These are phyloP conservation scores for Corvus moneduloides DNA, from an alignment of 2,113 vertebrate genomes.

Conservation along the genomic window DNA sequence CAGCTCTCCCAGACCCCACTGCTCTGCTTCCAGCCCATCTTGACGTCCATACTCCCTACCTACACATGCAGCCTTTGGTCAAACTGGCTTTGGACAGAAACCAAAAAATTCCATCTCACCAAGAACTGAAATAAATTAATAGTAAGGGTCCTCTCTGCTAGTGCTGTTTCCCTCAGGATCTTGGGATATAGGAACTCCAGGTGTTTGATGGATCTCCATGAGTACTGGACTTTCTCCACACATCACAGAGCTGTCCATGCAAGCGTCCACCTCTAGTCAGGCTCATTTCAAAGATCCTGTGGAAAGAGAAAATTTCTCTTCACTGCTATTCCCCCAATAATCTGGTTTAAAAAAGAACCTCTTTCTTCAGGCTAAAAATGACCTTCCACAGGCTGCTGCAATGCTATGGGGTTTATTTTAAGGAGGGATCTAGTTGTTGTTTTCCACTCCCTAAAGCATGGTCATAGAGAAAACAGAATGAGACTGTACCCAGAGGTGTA, in stretches of 20 bases:
- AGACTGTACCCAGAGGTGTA: neutral
- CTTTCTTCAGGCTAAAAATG: neutral
- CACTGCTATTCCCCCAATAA: neutral
- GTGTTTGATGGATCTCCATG: conserved; percentile 63
- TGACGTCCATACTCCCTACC: neutral
- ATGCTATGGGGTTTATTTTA: neutral
- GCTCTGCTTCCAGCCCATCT: neutral
- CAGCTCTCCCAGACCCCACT: neutral
- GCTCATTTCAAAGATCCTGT: conserved; percentile 73
- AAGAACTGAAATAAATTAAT: neutral
- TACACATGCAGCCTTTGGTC: neutral
- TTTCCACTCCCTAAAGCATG: neutral
- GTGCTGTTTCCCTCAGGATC: neutral
- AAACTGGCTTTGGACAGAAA: neutral
- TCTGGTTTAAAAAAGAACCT: neutral
- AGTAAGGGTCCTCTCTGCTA: neutral
- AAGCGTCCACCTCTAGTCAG: conserved; percentile 67
- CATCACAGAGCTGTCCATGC: conserved; percentile 65
- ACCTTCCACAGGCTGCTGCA: neutral
- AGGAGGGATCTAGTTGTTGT: neutral
- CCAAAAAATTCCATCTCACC: neutral
- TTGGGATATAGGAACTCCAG: neutral
- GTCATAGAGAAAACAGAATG: neutral
- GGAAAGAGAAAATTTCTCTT: conserved; percentile 67
- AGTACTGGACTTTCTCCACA: conserved; percentile 73